A percentile compares a stretch with the other conserved stretches of the same genome.
Evolutionary conservation across 2,113 vertebrate species (phyloP).

Genomic region (Arizona elegans): DNA sequence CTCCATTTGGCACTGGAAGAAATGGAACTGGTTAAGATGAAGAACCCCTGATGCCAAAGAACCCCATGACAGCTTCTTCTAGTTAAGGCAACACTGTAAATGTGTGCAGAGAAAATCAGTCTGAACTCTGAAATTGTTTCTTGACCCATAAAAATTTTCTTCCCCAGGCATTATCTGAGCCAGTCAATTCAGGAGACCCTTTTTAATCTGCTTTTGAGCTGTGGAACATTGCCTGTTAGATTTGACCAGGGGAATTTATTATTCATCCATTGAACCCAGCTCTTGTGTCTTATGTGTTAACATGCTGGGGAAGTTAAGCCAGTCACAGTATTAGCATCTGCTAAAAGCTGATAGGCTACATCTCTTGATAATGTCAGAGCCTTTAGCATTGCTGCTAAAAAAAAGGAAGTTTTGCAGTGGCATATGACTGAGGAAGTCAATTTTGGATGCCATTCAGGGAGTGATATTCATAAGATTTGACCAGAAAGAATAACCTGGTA

Average conservation of each 20-base stretch:
- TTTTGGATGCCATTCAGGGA: not conserved
- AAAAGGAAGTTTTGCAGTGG: not conserved
- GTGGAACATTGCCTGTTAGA: not conserved
- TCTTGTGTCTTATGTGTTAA: constrained; percentile 6
- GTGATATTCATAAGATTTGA: not conserved
- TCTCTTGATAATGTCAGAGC: constrained; percentile 44
- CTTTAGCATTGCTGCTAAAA: constrained; percentile 7
- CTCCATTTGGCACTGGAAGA: not conserved
- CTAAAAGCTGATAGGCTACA: constrained; percentile 30
- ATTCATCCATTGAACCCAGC: constrained; percentile 22
- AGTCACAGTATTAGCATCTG: constrained; percentile 34
- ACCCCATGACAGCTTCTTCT: not conserved
- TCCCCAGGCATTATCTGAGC: not conserved
- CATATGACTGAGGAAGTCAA: not conserved
- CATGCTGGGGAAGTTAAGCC: constrained; percentile 21
- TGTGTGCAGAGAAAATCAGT: not conserved
- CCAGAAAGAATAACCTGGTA: too few species aligned
- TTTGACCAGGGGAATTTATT: constrained; percentile 9
- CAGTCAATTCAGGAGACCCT: not conserved
- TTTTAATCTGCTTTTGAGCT: not conserved
- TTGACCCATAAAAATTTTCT: not conserved
- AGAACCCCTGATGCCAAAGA: not conserved
- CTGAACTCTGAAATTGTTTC: not conserved
- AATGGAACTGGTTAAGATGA: not conserved
- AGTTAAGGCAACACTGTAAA: not conserved